These are phyloP conservation scores for Leptobrachium leishanense DNA, from an alignment of 2,113 vertebrate species.

Conservation along the genomic window DNA sequence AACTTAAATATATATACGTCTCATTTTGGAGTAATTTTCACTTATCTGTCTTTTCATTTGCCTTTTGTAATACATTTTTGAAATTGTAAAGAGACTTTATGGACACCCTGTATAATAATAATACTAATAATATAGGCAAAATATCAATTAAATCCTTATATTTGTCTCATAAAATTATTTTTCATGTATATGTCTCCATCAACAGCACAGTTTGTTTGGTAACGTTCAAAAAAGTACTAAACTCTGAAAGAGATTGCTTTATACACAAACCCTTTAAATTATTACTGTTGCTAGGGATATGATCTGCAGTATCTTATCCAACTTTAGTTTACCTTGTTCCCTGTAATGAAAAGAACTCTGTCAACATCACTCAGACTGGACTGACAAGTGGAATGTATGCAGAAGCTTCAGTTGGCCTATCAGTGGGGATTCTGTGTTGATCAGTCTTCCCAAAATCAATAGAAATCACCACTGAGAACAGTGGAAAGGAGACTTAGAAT, in stretches of 20 bases:
- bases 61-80: no score
- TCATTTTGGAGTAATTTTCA: no score
- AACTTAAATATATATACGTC: no score
- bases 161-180: no score
- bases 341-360: slow-evolving; percentile 31
- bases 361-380: slow-evolving; percentile 32
- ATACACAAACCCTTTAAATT: neutral
- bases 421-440: slow-evolving; percentile 47
- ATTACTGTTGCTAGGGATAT: neutral
- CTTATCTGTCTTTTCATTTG: no score
- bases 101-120: no score
- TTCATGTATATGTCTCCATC: no score
- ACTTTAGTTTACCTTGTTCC: slow-evolving; percentile 19
- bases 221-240: neutral
- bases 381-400: slow-evolving; percentile 41
- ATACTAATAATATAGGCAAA: no score
- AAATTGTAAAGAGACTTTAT: no score
- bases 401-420: slow-evolving; percentile 39
- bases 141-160: no score
- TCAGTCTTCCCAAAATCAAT: slow-evolving; percentile 47
- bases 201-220: neutral
- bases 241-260: neutral
- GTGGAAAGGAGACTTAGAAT: slow-evolving; percentile 46
- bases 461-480: slow-evolving; percentile 47
- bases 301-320: slow-evolving; percentile 3